A percentile compares a stretch with the other conserved stretches of the same genome.
phyloP scores from a whole-genome alignment of 2,797 vertebrate genomes.

The Brachymystax lenok region DNA sequence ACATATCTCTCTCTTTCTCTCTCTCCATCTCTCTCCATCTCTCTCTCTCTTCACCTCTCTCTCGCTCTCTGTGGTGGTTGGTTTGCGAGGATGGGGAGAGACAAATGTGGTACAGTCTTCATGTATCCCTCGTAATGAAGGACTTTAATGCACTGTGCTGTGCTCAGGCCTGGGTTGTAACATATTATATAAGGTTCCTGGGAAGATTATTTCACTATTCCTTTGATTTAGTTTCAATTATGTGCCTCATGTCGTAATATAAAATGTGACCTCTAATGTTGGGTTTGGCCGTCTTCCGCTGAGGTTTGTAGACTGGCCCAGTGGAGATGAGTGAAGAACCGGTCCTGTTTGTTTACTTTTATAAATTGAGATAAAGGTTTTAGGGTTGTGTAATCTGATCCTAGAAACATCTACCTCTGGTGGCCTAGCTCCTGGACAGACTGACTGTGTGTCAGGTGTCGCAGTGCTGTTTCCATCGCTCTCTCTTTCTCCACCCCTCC shows the following conservation, averaged over 20 bases:
- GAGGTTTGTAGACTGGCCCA: constrained; percentile 48
- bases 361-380: not conserved
- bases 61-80: not conserved
- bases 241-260: constrained; percentile 27
- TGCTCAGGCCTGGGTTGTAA: constrained; percentile 57
- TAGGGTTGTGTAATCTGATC: not conserved
- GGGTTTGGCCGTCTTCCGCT: constrained; percentile 26
- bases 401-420: not conserved
- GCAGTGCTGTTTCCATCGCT: not conserved
- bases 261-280: constrained; percentile 54
- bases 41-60: not conserved
- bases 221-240: constrained; percentile 62
- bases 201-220: constrained; percentile 51
- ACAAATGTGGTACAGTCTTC: constrained; percentile 70
- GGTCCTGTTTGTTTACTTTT: not conserved
- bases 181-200: constrained; percentile 50
- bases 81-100: constrained; percentile 51
- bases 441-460: not conserved
- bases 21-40: constrained; percentile 10
- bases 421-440: not conserved
- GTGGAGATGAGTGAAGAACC: constrained; percentile 20
- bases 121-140: constrained; percentile 83
- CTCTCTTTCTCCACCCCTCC: constrained; percentile 28
- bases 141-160: constrained; percentile 75
- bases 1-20: not conserved